phyloP scores from a whole-genome alignment of 2,888 invertebrate species.

The Rhagium mordax region DNA sequence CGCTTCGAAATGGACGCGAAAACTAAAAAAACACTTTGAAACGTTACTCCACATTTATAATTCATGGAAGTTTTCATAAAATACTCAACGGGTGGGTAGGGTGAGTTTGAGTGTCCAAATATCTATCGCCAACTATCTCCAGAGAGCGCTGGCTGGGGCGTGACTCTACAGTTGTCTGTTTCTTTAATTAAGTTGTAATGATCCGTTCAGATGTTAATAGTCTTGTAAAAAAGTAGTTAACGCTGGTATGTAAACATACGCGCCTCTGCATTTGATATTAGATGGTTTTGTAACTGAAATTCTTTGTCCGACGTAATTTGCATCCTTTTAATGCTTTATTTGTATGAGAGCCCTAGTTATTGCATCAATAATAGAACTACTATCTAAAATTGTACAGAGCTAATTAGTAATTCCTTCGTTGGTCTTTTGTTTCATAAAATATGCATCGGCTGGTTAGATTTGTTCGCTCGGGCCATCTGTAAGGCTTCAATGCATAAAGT shows the following conservation, averaged over 20 bases:
- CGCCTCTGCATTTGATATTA: too few species aligned
- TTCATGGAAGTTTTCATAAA: not conserved
- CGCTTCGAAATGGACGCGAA: not conserved
- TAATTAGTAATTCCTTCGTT: too few species aligned
- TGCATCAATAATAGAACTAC: too few species aligned
- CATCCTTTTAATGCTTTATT: not conserved
- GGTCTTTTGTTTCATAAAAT: too few species aligned
- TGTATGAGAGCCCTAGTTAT: too few species aligned
- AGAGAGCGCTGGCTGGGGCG: constrained; percentile 2
- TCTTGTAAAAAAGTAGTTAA: constrained; percentile 14
- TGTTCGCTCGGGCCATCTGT: too few species aligned
- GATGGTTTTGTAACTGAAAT: too few species aligned
- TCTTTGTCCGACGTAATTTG: not conserved
- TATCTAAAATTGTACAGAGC: too few species aligned
- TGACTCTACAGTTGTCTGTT: constrained; percentile 11
- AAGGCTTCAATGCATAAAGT: too few species aligned
- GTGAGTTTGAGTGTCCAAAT: not conserved
- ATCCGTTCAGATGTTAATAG: constrained; percentile 26
- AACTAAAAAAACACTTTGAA: not conserved
- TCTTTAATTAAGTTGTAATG: constrained; percentile 29
- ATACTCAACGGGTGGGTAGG: not conserved
- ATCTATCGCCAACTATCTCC: constrained; percentile 5
- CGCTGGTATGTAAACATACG: constrained; percentile 1
- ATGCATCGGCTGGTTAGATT: too few species aligned
- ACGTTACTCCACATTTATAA: not conserved